These are phyloP conservation scores for Copidosoma aretas DNA, from an alignment of 2,888 invertebrate species.

Conservation along the genomic window DNA sequence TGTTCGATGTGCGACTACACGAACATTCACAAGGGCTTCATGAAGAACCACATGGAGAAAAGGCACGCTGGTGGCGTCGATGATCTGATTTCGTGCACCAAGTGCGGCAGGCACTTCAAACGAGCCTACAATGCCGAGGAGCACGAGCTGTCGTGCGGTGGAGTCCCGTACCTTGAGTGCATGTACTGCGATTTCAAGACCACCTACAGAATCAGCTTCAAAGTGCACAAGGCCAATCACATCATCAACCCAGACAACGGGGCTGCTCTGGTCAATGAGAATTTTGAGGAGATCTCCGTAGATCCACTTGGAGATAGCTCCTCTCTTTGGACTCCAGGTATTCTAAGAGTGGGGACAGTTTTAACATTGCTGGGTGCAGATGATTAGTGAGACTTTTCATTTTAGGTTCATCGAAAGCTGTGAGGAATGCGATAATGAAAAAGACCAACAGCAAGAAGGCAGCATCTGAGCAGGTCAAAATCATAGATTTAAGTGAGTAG, in stretches of 20 bases:
- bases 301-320: not conserved
- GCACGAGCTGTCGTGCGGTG: constrained; percentile 4
- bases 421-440: not conserved
- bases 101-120: constrained; percentile 13
- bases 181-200: constrained; percentile 9
- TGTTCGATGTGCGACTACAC: constrained; percentile 5
- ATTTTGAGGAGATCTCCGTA: not conserved
- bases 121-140: not conserved
- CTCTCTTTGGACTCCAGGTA: constrained; percentile 1
- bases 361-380: not conserved
- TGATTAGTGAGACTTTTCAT: not conserved
- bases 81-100: not conserved
- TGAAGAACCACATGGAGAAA: constrained; percentile 2
- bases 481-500: not conserved
- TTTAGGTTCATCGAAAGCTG: not conserved
- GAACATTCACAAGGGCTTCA: constrained; percentile 5
- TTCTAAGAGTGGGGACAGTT: not conserved
- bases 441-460: not conserved
- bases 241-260: constrained; percentile 6
- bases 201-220: constrained; percentile 1
- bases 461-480: not conserved
- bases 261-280: constrained; percentile 8
- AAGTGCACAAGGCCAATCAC: constrained; percentile 1
- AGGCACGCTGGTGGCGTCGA: not conserved
- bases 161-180: not conserved